Evolutionary conservation across 2,797 vertebrate genomes (phyloP), one percentile per base, ranked within the genome.

Genomic region (Natrix natrix): DNA sequence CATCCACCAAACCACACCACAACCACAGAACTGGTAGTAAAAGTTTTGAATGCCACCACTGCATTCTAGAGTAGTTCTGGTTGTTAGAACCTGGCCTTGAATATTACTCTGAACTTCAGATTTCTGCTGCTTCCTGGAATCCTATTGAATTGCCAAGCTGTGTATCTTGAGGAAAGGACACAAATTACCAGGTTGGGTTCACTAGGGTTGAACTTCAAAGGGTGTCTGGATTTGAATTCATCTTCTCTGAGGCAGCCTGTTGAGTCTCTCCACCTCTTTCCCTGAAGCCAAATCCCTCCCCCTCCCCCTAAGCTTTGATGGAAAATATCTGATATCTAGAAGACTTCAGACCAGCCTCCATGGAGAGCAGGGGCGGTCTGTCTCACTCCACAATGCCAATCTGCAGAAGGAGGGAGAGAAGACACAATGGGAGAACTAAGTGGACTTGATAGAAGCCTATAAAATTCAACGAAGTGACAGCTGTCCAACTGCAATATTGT

Each of bases 381-480:
- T 43, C 43, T 28, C 20, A 4, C 2, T 5, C 26, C 78, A 48
- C 6, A 24, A 1, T 57, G 26, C 61, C 32, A 32, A 24, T 20
- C 43, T 17, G 32, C 26, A 14, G 55, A 55, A 37, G 8, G 20
- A 37, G 61, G 57, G 43, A 87, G 93, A 69, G 89, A 52, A 90
- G 93, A 74, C 88, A 89, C 91, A 94, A 87, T 17, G 28, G 57
- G 87, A 54, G 5, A 13, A 52, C 54, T 90, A 87, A 92, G 61
- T 54, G 24, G 87, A 37, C 83, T 87, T 91, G 93, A 93, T 55
- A 86, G 88, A 94, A 69, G 69, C 59, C 66, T 69, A 92, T 92
- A 93, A 94, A 94, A 89, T 89, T 57, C 93, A 90, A 48, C 92
- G 89, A 93, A 69, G 89, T 93, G 92, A 93, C 92, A 91, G 92